Evolutionary conservation across 2,797 vertebrate species (phyloP).

Genomic region (Liparis tanakae): DNA sequence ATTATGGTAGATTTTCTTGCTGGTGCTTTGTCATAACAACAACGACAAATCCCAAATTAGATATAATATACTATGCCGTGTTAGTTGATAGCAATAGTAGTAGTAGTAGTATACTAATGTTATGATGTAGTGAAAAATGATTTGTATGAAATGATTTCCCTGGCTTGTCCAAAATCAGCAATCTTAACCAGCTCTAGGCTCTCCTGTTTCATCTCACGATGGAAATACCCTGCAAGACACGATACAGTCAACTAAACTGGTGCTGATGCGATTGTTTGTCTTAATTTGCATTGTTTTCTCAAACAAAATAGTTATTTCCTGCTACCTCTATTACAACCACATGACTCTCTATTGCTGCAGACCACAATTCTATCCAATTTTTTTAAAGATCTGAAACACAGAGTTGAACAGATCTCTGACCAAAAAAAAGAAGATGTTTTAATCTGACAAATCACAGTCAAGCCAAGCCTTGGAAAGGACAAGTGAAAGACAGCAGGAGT

Average conservation of each 20-base stretch:
- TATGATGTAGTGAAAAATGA: neutral
- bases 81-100: neutral
- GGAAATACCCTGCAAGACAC: constrained; percentile 88
- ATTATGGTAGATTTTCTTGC: neutral
- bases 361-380: neutral
- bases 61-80: neutral
- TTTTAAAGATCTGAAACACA: constrained; percentile 7
- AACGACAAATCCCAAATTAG: too few relatives aligned
- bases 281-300: constrained; percentile 2
- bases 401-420: constrained; percentile 16
- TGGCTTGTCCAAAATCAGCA: constrained; percentile 93
- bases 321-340: neutral
- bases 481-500: constrained; percentile 25
- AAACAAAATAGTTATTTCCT: neutral
- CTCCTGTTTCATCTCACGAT: constrained; percentile 95
- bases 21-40: neutral
- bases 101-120: neutral
- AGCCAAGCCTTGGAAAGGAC: constrained; percentile 5
- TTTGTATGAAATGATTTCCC: constrained; percentile 80
- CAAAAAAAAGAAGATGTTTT: constrained; percentile 10
- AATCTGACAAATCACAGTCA: constrained; percentile 20
- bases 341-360: neutral
- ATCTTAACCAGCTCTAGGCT: constrained; percentile 96
- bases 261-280: neutral
- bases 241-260: neutral